phyloP scores from a whole-genome alignment of 2,888 invertebrate genomes.

The Hemistola chrysoprasaria region DNA sequence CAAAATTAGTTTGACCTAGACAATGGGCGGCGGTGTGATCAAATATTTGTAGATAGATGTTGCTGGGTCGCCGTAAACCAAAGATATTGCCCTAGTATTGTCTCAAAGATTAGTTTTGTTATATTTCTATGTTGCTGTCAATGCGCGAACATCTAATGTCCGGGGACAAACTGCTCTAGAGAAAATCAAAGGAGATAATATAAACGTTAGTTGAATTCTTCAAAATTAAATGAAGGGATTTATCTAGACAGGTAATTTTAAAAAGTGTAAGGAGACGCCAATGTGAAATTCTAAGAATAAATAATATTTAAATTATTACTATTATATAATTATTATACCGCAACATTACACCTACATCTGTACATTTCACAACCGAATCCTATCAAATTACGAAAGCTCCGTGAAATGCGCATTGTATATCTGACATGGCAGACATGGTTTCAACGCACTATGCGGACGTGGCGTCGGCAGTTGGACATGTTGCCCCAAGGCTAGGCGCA shows the following conservation, averaged over 20 bases:
- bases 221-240: no score
- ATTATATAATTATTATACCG: no score
- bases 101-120: constrained; percentile 75
- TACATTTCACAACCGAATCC: constrained; percentile 3
- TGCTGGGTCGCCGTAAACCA: constrained; percentile 70
- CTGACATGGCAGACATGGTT: background rate
- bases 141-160: constrained; percentile 34
- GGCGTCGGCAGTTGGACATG: background rate
- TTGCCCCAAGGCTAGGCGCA: background rate
- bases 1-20: constrained; percentile 77
- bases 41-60: constrained; percentile 70
- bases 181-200: background rate
- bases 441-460: background rate
- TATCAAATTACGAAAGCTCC: constrained; percentile 3
- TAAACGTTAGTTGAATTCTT: background rate
- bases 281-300: no score
- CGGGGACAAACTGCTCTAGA: constrained; percentile 1
- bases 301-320: constrained; percentile 2
- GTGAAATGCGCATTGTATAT: background rate
- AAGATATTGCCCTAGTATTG: constrained; percentile 74
- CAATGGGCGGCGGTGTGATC: constrained; percentile 68
- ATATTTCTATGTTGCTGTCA: constrained; percentile 51
- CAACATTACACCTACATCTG: background rate
- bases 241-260: no score
- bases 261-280: no score